Evolutionary conservation across 2,888 invertebrate genomes (phyloP).

Genomic region (Diarsia brunnea): DNA sequence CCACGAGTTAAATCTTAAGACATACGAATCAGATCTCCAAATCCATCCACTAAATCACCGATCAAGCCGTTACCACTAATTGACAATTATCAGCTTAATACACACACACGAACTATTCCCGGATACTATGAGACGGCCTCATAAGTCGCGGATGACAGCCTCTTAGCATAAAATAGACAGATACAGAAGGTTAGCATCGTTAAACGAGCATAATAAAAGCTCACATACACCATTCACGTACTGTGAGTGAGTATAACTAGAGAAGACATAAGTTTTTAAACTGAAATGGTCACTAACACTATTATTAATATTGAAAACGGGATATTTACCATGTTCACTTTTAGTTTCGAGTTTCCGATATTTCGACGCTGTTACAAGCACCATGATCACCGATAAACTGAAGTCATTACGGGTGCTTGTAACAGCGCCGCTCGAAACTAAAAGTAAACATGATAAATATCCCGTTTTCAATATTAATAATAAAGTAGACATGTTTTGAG

Average conservation of each 20-base stretch:
- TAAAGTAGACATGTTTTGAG: background rate
- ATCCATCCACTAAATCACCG: slow-evolving; percentile 33
- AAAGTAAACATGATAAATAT: no score
- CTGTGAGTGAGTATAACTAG: no score
- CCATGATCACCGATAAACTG: no score
- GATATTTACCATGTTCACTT: no score
- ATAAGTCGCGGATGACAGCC: slow-evolving; percentile 38
- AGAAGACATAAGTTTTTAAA: no score
- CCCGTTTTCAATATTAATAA: no score
- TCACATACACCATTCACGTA: background rate
- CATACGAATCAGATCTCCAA: slow-evolving; percentile 18
- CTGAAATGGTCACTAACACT: no score
- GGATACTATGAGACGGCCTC: slow-evolving; percentile 24
- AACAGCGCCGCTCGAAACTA: no score
- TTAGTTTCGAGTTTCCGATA: no score
- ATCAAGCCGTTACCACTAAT: slow-evolving; percentile 46
- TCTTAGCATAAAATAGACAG: background rate
- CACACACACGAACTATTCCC: slow-evolving; percentile 32
- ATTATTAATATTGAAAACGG: no score
- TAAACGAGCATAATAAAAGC: background rate
- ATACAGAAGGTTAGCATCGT: slow-evolving; percentile 10
- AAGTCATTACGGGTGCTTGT: no score
- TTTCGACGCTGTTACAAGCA: no score
- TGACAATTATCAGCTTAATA: slow-evolving; percentile 44
- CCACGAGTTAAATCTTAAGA: slow-evolving; percentile 15